Percentiles rank a stretch among this genome's conserved stretches.
Conservation (phyloP, 23 tunicate species). For the Botrylloides violaceus region DNA sequence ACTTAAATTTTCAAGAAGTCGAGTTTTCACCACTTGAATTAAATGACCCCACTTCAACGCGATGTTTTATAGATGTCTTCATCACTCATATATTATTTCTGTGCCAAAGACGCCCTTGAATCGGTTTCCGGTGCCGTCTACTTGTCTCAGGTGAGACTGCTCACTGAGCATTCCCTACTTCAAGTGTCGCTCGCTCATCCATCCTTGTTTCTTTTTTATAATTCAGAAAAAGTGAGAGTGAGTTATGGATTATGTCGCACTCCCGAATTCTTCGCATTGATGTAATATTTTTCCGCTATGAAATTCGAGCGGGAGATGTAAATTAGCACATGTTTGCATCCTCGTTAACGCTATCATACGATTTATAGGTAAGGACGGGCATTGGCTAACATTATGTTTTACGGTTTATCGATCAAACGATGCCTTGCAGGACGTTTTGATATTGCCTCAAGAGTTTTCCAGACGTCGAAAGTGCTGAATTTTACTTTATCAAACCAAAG, state of each 20-base stretch:
- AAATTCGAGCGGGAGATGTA: not conserved
- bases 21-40: no score
- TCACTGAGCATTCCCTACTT: not conserved
- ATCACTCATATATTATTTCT: not conserved
- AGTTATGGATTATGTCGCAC: not conserved
- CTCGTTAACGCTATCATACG: no score
- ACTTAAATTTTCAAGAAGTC: no score
- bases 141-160: not conserved
- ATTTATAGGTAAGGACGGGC: no score
- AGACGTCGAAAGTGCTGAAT: no score
- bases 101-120: conserved; percentile 1
- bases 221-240: not conserved
- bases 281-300: not conserved
- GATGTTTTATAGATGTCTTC: not conserved
- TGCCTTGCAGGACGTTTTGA: no score
- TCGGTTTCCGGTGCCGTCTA: not conserved
- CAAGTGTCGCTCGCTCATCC: not conserved
- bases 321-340: not conserved
- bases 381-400: no score
- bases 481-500: no score
- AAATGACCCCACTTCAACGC: no score
- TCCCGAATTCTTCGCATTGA: not conserved
- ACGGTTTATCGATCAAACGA: no score
- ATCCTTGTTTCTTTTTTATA: not conserved
- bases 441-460: no score